Evolutionary conservation across 2,113 vertebrate species (phyloP).

Genomic region (Brienomyrus brachyistius): DNA sequence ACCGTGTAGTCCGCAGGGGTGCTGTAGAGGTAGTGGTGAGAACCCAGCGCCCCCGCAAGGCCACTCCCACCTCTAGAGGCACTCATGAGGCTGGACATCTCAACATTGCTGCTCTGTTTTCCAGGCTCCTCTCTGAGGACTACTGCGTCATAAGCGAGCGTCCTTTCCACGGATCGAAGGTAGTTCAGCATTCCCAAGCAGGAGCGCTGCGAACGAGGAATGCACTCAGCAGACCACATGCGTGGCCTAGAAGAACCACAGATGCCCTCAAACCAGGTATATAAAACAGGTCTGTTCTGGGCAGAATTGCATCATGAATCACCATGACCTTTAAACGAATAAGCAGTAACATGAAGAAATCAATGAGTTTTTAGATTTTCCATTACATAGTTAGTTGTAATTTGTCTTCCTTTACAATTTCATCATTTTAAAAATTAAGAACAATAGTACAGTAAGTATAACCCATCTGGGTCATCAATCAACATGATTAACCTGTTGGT

Average conservation of each 20-base stretch:
- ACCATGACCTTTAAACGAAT: neutral
- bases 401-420: neutral
- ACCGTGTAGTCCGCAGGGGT: constrained; percentile 61
- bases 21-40: constrained; percentile 41
- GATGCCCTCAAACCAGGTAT: neutral
- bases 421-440: neutral
- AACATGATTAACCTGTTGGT: neutral
- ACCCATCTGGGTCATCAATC: neutral
- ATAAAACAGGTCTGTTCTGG: neutral
- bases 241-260: neutral
- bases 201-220: constrained; percentile 32
- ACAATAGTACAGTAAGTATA: neutral
- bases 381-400: neutral
- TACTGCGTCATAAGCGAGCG: constrained; percentile 52
- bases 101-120: constrained; percentile 35
- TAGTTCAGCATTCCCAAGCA: constrained; percentile 64
- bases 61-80: constrained; percentile 48
- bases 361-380: neutral
- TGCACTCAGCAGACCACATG: neutral
- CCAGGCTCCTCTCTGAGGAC: constrained; percentile 44
- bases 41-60: constrained; percentile 41
- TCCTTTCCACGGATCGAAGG: constrained; percentile 64
- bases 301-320: neutral
- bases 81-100: constrained; percentile 53
- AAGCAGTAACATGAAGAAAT: neutral